Evolutionary conservation across 35 echinoderm and acorn worm genomes (phyloP), one percentile per base, ranked within the genome.

Genomic region (Hemicentrotus pulcherrimus): DNA sequence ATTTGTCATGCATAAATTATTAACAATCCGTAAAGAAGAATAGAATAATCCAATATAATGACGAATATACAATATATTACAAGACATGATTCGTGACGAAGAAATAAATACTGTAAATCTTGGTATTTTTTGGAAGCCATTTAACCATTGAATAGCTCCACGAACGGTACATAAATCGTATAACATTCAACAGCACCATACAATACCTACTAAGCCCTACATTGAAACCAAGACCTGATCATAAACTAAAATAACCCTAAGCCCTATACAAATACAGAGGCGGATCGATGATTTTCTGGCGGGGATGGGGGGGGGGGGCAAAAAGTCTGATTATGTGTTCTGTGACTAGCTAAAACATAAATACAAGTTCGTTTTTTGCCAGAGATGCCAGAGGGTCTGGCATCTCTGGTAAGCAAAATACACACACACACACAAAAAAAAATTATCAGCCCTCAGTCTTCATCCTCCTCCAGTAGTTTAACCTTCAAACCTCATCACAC

Each of bases 71-170:
- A 78, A 78, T 78, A 78, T 78, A 22, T 78, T 78, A 78, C 65
- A 78, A 78, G 65, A 78, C 65, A 78, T 78, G 22, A 78, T 78
- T 78, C 18, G 65, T 30, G 65, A 78, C 88, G 46, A 90, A 90
- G n/a, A 90, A 90, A 90, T 90, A 90, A 90, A 90, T 90, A 90
- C 88, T 90, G 88, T 78, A 22, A 59, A 78, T 78, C 19, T 78
- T 78, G 65, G 65, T 78, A 78, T 28, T 28, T 78, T 18, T 4
- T 78, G 65, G 65, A 78, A 78, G 65, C 65, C 65, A n/a, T 78
- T 78, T n/a, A 78, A 28, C 19, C 6, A 78, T 28, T 22, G 65
- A 78, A 78, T 78, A 78, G 65, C 65, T n/a, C 65, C 65, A 78
- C 65, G 65, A 78, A 78, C 65, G 65, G 15, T 55, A 55, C 50